These are phyloP conservation scores for Isotomurus palustris DNA, from an alignment of 2,888 invertebrate species.

Conservation along the genomic window DNA sequence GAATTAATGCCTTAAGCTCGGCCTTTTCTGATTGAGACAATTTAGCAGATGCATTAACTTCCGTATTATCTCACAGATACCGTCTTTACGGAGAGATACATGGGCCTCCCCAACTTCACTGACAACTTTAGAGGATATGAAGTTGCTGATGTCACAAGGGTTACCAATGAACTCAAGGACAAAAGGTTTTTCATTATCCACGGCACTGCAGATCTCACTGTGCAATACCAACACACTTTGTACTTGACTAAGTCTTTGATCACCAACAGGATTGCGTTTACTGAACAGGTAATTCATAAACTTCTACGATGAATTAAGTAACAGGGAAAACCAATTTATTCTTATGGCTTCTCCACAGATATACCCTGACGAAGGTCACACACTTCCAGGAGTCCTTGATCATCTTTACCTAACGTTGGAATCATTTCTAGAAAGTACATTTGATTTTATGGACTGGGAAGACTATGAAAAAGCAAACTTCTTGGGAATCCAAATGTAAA, in stretches of 20 bases:
- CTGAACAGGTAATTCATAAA: slow-evolving; percentile 66
- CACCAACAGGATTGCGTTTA: slow-evolving; percentile 73
- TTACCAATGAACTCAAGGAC: slow-evolving; percentile 69
- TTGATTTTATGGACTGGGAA: slow-evolving; percentile 65
- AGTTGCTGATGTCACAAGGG: slow-evolving; percentile 71
- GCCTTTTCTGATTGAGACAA: background rate
- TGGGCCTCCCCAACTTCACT: slow-evolving; percentile 63
- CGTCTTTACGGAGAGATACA: slow-evolving; percentile 83
- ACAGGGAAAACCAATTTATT: background rate
- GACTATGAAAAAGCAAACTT: slow-evolving; percentile 61
- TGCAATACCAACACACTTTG: slow-evolving; percentile 83
- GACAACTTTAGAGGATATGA: slow-evolving; percentile 67
- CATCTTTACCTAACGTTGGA: slow-evolving; percentile 82
- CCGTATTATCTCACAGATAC: slow-evolving; percentile 60
- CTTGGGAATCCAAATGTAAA: slow-evolving; percentile 43
- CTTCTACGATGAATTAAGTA: background rate
- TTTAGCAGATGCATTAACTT: background rate
- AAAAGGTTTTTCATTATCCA: slow-evolving; percentile 63
- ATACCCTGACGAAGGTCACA: slow-evolving; percentile 81
- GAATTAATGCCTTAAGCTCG: no score
- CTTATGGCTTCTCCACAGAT: slow-evolving; percentile 57
- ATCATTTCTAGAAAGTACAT: slow-evolving; percentile 78
- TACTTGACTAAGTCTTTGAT: slow-evolving; percentile 77
- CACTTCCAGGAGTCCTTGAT: slow-evolving; percentile 64
- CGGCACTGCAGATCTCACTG: slow-evolving; percentile 77